A percentile compares a stretch with the other conserved stretches of the same genome.
These are phyloP conservation scores for Pterobdella sp. DNA, from an alignment of 2,888 invertebrate genomes.

Conservation along the genomic window DNA sequence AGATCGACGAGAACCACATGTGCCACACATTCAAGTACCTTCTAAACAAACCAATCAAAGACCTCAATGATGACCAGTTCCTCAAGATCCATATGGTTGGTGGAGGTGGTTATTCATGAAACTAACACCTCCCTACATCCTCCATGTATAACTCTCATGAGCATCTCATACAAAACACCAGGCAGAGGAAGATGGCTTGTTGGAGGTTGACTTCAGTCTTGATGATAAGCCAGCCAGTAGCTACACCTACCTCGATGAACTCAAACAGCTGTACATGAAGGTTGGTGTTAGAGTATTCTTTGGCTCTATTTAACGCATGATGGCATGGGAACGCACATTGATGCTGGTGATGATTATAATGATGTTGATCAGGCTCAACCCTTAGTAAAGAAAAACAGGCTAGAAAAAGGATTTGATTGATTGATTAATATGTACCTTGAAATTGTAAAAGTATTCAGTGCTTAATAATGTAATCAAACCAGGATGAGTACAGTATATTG, in stretches of 20 bases:
- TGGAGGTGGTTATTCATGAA: neutral
- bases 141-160: neutral
- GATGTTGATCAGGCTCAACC: no score
- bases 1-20: constrained; percentile 84
- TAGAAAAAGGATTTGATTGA: no score
- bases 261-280: constrained; percentile 73
- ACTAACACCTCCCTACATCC: neutral
- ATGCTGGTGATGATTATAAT: no score
- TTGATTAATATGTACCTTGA: no score
- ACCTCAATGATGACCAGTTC: constrained; percentile 80
- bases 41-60: constrained; percentile 81
- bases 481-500: constrained; percentile 75
- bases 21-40: constrained; percentile 72
- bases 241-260: constrained; percentile 70
- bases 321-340: no score
- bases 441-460: no score
- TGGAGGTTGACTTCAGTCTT: constrained; percentile 45
- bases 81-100: constrained; percentile 56
- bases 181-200: constrained; percentile 51
- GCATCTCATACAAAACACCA: constrained; percentile 34
- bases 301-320: no score
- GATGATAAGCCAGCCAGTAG: constrained; percentile 42
- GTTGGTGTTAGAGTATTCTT: constrained; percentile 51
- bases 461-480: constrained; percentile 22
- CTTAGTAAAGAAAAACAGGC: no score